Conservation (phyloP, 2,888 invertebrate species). For the Tachystola acroxantha region DNA sequence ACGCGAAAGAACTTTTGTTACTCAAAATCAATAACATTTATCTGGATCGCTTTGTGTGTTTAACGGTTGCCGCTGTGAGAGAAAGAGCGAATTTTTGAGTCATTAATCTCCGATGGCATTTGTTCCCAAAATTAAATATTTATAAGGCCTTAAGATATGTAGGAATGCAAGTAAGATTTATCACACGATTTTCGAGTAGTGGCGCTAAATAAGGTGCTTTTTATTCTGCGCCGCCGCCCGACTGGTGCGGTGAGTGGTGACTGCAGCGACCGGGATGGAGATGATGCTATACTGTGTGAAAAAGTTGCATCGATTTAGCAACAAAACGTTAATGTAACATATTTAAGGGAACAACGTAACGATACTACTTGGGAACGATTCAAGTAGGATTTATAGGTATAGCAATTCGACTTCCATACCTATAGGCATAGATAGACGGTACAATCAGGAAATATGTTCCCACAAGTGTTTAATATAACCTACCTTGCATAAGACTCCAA, state of each 20-base stretch:
- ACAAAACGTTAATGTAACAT: too few relatives aligned
- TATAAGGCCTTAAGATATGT: slow-evolving; percentile 26
- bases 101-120: slow-evolving; percentile 42
- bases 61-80: slow-evolving; percentile 45
- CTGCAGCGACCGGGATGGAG: slow-evolving; percentile 5
- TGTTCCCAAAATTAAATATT: slow-evolving; percentile 29
- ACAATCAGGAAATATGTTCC: too few relatives aligned
- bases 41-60: slow-evolving; percentile 48
- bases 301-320: too few relatives aligned
- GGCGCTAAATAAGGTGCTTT: slow-evolving; percentile 21
- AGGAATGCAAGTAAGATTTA: slow-evolving; percentile 37
- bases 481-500: too few relatives aligned
- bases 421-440: too few relatives aligned
- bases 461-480: too few relatives aligned
- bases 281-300: slow-evolving; percentile 7
- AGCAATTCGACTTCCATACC: too few relatives aligned
- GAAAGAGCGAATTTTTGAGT: slow-evolving; percentile 39
- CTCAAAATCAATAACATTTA: slow-evolving; percentile 59
- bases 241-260: too few relatives aligned
- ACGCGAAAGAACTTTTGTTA: slow-evolving; percentile 47
- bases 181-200: slow-evolving; percentile 19
- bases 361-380: too few relatives aligned
- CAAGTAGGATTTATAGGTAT: too few relatives aligned
- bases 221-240: slow-evolving; percentile 13
- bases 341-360: too few relatives aligned